phyloP scores from a whole-genome alignment of 1,140 invertebrate genomes.

The Bombus breviceps region DNA sequence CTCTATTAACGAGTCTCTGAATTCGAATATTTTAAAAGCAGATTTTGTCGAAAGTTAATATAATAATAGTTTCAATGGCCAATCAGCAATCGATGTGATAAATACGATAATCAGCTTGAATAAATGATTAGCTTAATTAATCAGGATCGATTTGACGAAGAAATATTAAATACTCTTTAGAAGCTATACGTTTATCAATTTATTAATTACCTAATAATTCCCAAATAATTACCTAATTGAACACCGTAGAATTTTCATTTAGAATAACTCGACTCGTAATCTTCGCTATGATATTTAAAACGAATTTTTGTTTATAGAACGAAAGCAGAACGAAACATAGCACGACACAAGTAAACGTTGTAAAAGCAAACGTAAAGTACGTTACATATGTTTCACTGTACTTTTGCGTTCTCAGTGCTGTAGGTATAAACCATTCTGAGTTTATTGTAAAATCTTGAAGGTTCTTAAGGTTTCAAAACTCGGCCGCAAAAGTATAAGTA shows the following conservation, averaged over 20 bases:
- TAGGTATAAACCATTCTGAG: slow-evolving; percentile 62
- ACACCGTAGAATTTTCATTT: no score
- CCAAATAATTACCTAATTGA: no score
- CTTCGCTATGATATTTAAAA: neutral
- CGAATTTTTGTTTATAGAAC: neutral
- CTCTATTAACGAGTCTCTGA: neutral
- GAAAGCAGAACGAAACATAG: neutral
- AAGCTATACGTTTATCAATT: neutral
- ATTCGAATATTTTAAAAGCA: neutral
- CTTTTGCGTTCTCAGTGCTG: neutral
- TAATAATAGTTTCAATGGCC: neutral
- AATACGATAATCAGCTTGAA: neutral
- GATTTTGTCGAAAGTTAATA: neutral
- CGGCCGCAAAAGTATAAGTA: slow-evolving; percentile 71
- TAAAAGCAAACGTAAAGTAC: neutral
- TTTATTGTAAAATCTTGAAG: slow-evolving; percentile 68
- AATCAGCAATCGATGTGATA: neutral
- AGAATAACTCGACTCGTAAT: no score
- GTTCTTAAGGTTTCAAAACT: slow-evolving; percentile 63
- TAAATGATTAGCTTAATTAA: slow-evolving; percentile 7
- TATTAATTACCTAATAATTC: neutral
- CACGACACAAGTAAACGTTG: neutral
- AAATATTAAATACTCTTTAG: neutral
- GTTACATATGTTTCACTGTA: neutral
- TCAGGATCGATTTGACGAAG: neutral